Percentiles rank a stretch among this genome's conserved stretches.
Evolutionary conservation across 2,797 vertebrate species (phyloP).

Genomic region (Rhincodon typus): DNA sequence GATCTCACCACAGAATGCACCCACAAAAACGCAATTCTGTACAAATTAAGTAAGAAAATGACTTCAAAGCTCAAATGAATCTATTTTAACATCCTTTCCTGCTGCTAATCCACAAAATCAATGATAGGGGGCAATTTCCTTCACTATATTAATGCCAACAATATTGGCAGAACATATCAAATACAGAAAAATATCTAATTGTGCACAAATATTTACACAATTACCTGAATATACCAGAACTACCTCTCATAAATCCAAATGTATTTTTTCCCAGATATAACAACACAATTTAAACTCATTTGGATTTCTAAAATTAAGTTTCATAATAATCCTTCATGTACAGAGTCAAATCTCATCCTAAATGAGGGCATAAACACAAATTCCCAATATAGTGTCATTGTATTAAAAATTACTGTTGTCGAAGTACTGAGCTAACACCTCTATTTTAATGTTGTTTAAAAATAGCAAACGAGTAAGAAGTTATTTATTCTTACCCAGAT

Average conservation of each 20-base stretch:
- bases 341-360: background rate
- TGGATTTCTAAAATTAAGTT: background rate
- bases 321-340: background rate
- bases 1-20: background rate
- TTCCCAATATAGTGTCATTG: background rate
- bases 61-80: background rate
- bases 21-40: background rate
- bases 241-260: background rate
- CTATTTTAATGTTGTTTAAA: background rate
- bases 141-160: background rate
- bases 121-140: background rate
- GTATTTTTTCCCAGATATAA: background rate
- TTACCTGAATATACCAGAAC: background rate
- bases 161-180: background rate
- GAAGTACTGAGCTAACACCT: background rate
- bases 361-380: background rate
- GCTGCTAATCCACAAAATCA: background rate
- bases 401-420: background rate
- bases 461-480: background rate
- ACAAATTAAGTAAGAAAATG: background rate
- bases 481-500: slow-evolving; percentile 65
- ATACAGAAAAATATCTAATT: background rate
- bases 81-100: background rate
- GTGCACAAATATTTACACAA: background rate
- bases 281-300: background rate